These are phyloP conservation scores for Philereme vetulata DNA, from an alignment of 2,888 invertebrate genomes.

Conservation along the genomic window DNA sequence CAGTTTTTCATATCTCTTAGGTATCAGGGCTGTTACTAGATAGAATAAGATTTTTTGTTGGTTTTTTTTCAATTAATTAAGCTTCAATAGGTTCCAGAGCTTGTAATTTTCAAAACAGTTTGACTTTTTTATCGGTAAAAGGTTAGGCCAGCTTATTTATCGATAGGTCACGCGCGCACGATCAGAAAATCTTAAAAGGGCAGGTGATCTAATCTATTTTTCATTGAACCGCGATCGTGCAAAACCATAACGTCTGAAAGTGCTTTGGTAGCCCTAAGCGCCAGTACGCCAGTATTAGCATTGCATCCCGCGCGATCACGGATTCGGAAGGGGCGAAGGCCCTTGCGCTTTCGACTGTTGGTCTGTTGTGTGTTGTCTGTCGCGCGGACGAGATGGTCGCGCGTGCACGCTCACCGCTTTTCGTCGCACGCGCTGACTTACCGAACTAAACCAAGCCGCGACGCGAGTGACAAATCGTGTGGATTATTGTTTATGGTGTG, in stretches of 20 bases:
- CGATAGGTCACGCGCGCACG: slow-evolving; percentile 24
- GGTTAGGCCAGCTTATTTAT: slow-evolving; percentile 10
- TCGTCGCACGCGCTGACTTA: slow-evolving; percentile 55
- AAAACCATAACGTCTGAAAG: slow-evolving; percentile 16
- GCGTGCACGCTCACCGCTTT: slow-evolving; percentile 68
- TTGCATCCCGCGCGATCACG: slow-evolving; percentile 79
- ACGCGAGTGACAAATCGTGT: slow-evolving; percentile 64
- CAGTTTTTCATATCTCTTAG: slow-evolving; percentile 68
- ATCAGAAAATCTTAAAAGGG: slow-evolving; percentile 25
- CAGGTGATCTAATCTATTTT: slow-evolving; percentile 27
- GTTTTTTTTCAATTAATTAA: too few species aligned
- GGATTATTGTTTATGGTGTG: slow-evolving; percentile 71
- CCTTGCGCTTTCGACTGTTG: slow-evolving; percentile 69
- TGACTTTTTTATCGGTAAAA: neutral
- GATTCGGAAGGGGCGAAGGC: slow-evolving; percentile 80
- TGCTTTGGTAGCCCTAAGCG: slow-evolving; percentile 51
- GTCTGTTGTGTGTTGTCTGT: slow-evolving; percentile 72
- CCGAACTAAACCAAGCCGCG: slow-evolving; percentile 43
- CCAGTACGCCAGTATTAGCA: slow-evolving; percentile 57
- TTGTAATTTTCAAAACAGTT: too few species aligned
- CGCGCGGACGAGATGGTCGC: slow-evolving; percentile 73
- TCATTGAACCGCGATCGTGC: slow-evolving; percentile 19
- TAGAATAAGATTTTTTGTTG: slow-evolving; percentile 3
- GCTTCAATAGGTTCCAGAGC: too few species aligned
- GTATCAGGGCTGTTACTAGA: slow-evolving; percentile 49